Evolutionary conservation across 1,140 invertebrate genomes (phyloP), one percentile per base, ranked within the genome.

Genomic region (Hycleus phaleratus): DNA sequence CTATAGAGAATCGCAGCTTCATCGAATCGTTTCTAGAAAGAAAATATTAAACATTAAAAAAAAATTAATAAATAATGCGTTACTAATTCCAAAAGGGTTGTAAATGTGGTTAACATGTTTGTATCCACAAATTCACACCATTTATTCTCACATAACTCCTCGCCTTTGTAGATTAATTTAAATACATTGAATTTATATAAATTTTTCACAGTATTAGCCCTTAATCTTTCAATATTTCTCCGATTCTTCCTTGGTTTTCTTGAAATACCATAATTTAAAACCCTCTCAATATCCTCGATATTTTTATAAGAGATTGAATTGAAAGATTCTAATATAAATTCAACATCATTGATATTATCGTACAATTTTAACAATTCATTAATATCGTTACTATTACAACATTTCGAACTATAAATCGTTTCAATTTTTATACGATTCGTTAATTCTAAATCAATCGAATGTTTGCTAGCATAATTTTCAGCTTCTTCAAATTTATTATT

Each of bases 401-500:
- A 42, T 47, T 64, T 46, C 2, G 50, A 40, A 38, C 18, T 59
- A 26, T 63, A 65, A 38, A 50, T 42, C 5, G 26, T 26, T 56
- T 67, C 66, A 49, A 63, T 59, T 7, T 63, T 52, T 24, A 68
- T 67, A 26, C 58, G 49, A 46, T 62, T 50, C 5, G 62, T 64
- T 52, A 63, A 68, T 7, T 67, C 65, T 50, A 63, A 58, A 42
- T 58, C n/a, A 12, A 70, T 52, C 7, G 32, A 9, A 47, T 49
- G 6, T 45, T 39, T 26, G 60, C 48, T 11, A 68, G 63, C 67
- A 52, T 67, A 68, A 7, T 60, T 43, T 62, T 70, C 68, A 3
- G 68, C 68, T 56, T 68, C 64, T 6, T 68, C 65, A 47, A 65
- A 67, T 42, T 56, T 46, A 8, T 55, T 53, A 44, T 59, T 62